Percentiles rank a stretch among this genome's conserved stretches.
Conservation (phyloP, 2,888 invertebrate genomes). For the Empis livida region DNA sequence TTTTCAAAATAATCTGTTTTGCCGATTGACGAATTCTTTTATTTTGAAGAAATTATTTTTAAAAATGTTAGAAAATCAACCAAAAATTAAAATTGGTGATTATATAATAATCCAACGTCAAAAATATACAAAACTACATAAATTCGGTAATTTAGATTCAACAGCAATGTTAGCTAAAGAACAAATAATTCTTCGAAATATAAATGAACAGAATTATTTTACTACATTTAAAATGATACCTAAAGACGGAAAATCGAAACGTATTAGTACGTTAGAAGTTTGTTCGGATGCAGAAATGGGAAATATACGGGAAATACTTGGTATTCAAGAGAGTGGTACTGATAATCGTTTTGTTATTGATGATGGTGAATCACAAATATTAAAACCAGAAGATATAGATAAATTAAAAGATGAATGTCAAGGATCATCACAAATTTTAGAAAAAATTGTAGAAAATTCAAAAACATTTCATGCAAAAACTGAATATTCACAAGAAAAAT, state of each 20-base stretch:
- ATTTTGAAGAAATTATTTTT: no score
- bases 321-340: slow-evolving; percentile 51
- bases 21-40: no score
- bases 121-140: slow-evolving; percentile 63
- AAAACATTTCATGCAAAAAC: slow-evolving; percentile 83
- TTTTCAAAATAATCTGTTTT: no score
- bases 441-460: slow-evolving; percentile 78
- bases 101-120: slow-evolving; percentile 66
- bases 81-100: slow-evolving; percentile 49
- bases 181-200: slow-evolving; percentile 49
- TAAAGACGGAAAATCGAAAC: slow-evolving; percentile 39
- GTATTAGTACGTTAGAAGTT: slow-evolving; percentile 40
- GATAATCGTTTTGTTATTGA: slow-evolving; percentile 80
- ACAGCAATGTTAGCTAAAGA: slow-evolving; percentile 55
- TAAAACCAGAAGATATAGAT: slow-evolving; percentile 72
- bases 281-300: slow-evolving; percentile 39
- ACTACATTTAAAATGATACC: slow-evolving; percentile 65
- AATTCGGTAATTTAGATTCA: slow-evolving; percentile 51
- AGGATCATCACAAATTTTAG: slow-evolving; percentile 72
- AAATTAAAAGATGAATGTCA: slow-evolving; percentile 61
- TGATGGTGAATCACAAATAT: slow-evolving; percentile 57
- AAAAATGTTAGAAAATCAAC: slow-evolving; percentile 10
- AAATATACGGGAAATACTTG: slow-evolving; percentile 48
- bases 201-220: slow-evolving; percentile 56
- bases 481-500: slow-evolving; percentile 86